These are phyloP conservation scores for Hystrix brachyura DNA, from an alignment of 2,113 vertebrate species.

Conservation along the genomic window DNA sequence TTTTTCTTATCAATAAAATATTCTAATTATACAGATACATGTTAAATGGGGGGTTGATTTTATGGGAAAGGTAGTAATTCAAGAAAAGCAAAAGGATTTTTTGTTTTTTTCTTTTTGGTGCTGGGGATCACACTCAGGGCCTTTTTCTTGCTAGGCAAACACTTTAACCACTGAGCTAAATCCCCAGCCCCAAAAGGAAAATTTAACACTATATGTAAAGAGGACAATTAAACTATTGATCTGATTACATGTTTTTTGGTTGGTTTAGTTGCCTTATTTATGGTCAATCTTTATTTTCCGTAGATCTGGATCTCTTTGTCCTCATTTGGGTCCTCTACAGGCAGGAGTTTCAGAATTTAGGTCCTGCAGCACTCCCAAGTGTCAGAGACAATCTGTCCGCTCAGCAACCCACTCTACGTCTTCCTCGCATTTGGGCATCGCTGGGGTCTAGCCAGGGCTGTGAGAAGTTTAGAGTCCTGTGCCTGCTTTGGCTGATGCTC, in stretches of 20 bases:
- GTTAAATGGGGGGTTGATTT: conserved; percentile 29
- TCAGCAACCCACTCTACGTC: neutral
- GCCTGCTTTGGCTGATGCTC: neutral
- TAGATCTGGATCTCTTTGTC: neutral
- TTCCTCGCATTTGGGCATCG: neutral
- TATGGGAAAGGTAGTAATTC: neutral
- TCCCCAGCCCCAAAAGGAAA: no score
- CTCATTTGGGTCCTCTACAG: neutral
- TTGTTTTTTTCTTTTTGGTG: no score
- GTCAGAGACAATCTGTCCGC: neutral
- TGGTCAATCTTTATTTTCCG: neutral
- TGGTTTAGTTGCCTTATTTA: neutral
- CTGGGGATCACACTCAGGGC: no score
- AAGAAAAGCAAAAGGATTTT: neutral
- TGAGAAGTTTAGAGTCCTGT: neutral
- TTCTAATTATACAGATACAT: neutral
- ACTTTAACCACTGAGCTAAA: no score
- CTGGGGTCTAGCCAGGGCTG: neutral
- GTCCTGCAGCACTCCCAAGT: neutral
- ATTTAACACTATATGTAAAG: neutral
- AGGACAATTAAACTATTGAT: neutral
- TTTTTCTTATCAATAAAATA: neutral
- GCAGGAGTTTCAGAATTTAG: neutral
- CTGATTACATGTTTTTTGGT: neutral
- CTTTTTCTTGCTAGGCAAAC: no score